These are phyloP conservation scores for Salmo trutta DNA, from an alignment of 2,797 vertebrate genomes.

Conservation along the genomic window DNA sequence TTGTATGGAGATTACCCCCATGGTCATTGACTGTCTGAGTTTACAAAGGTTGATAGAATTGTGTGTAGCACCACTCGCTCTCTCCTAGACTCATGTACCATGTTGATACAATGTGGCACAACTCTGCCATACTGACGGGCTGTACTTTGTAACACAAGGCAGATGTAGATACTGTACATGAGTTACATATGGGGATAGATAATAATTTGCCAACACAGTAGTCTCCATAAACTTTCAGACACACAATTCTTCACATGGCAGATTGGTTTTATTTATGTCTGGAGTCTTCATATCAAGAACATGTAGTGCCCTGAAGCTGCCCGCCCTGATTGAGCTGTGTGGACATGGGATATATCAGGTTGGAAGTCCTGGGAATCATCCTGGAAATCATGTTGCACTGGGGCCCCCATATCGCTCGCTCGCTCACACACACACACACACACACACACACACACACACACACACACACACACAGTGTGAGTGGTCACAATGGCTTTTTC, in stretches of 20 bases:
- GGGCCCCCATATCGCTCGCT: not conserved
- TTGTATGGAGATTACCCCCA: not conserved
- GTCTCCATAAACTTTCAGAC: not conserved
- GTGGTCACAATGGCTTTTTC: conserved; percentile 5
- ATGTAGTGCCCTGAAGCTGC: conserved; percentile 49
- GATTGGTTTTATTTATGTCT: conserved; percentile 68
- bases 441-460: not conserved
- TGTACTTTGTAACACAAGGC: conserved; percentile 25
- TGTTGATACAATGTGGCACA: conserved; percentile 13
- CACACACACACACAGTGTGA: conserved; percentile 12
- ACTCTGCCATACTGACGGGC: conserved; percentile 20
- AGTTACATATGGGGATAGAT: conserved; percentile 24
- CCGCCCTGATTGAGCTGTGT: not conserved
- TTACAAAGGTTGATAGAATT: conserved; percentile 37
- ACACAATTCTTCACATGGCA: conserved; percentile 30
- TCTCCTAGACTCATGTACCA: conserved; percentile 9
- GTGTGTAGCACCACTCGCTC: conserved; percentile 17
- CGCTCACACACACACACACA: not conserved
- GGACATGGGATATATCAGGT: conserved; percentile 19
- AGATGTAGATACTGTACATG: not conserved
- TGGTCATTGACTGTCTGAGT: conserved; percentile 73
- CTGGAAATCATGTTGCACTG: not conserved
- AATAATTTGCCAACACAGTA: not conserved
- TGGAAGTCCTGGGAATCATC: not conserved
- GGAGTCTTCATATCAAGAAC: conserved; percentile 62